Evolutionary conservation across 2,797 vertebrate species (phyloP).

Genomic region (Gila robusta): DNA sequence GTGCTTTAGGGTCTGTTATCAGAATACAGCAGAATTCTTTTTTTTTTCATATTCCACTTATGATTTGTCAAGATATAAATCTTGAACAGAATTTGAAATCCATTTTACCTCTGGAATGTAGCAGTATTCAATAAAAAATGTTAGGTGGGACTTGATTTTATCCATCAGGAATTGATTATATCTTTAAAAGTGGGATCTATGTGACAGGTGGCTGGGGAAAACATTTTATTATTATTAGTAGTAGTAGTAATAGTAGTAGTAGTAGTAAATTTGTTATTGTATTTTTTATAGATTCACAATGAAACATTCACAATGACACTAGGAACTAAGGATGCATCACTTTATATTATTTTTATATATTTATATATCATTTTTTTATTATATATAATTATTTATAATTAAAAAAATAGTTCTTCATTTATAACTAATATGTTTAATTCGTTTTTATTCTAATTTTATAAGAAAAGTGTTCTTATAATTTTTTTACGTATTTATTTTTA

Average conservation of each 20-base stretch:
- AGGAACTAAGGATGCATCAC: not conserved
- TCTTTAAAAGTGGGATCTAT: not conserved
- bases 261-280: not conserved
- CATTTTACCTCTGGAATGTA: not conserved
- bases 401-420: not conserved
- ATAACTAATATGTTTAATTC: not conserved
- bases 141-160: not conserved
- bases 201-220: not conserved
- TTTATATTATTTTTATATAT: not conserved
- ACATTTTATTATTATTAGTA: not conserved
- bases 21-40: not conserved
- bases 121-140: not conserved
- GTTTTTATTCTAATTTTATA: not conserved
- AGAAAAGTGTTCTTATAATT: not conserved
- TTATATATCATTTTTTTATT: no score
- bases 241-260: not conserved
- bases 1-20: not conserved
- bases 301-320: not conserved
- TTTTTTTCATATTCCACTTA: not conserved
- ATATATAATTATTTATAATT: not conserved
- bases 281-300: not conserved
- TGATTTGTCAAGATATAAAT: not conserved
- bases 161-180: not conserved
- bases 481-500: not conserved
- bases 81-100: not conserved